Evolutionary conservation across 2,888 invertebrate genomes (phyloP), one percentile per base, ranked within the genome.

Genomic region (Drosophila nr. medialis): DNA sequence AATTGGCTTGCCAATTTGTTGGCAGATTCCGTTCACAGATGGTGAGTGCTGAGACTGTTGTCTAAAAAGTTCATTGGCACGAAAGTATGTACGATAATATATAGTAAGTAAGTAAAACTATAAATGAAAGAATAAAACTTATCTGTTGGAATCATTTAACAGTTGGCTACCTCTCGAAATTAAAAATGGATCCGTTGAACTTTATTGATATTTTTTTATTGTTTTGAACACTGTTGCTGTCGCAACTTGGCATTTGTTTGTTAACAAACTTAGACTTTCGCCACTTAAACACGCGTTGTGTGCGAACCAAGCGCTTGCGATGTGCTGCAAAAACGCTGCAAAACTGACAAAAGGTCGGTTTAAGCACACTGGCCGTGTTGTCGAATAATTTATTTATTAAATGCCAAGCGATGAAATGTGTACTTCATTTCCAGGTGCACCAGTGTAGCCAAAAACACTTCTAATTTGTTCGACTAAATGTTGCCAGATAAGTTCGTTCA

Each of bases 121-220:
- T 4, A 40, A n/a, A n/a, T 40, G 4, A 29, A 30, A 15, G 10
- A 40, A 18, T 11, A 18, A 42, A 30, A 86, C 86, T 86, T 68
- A 86, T 86, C 78, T 55, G 56, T 81, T 86, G 64, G 55, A 67
- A 75, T 81, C 60, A 85, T 80, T 69, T 67, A 58, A 38, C 69
- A 7, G 18, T 56, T 69, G 40, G 29, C 10, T 54, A 64, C 51
- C 58, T 59, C 11, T 49, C 10, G 45, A 51, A 58, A 49, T 54
- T 1, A 8, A 27, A 11, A 21, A 18, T 38, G 45, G 50, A 72
- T 49, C 54, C 45, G 42, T 61, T 24, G 18, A 54, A 34, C 59
- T 45, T 42, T 55, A 45, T 42, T 62, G 45, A n/a, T 67, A 54
- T 73, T 49, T 54, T n/a, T n/a, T n/a, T n/a, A 45, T 51, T 45